Conservation (phyloP, 2,113 vertebrate species). For the Indicator indicator region DNA sequence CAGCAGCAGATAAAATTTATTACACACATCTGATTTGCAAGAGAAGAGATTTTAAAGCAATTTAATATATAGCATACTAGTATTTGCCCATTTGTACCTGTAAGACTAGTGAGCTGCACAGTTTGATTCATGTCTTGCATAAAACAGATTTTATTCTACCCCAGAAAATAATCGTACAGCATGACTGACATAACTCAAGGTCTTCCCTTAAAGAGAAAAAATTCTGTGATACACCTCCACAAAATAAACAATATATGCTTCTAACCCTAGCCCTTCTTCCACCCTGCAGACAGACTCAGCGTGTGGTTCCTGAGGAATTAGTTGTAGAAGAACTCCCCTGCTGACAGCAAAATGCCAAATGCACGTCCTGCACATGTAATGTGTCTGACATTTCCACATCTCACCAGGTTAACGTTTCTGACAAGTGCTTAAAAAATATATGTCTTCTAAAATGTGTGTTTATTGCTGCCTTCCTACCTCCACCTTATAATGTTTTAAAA, state of each 20-base stretch:
- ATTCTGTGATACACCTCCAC: conserved; percentile 18
- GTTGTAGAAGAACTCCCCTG: conserved; percentile 75
- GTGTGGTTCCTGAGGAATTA: conserved; percentile 80
- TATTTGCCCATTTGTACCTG: conserved; percentile 7
- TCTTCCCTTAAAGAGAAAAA: conserved; percentile 49
- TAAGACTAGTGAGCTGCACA: background rate
- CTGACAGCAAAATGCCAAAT: conserved; percentile 83
- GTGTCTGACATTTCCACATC: conserved; percentile 82
- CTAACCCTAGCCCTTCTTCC: conserved; percentile 34
- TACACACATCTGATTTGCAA: background rate
- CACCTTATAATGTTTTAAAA: conserved; percentile 18
- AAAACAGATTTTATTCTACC: background rate
- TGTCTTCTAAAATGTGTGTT: conserved; percentile 20
- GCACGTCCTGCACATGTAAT: conserved; percentile 77
- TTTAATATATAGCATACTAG: background rate
- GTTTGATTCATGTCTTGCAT: background rate
- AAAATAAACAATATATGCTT: conserved; percentile 60
- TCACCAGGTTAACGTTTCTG: conserved; percentile 75
- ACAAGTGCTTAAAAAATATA: conserved; percentile 73
- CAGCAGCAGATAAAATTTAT: background rate
- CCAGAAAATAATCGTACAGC: conserved; percentile 39
- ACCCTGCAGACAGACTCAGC: conserved; percentile 77
- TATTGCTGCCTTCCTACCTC: conserved; percentile 43
- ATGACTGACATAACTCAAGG: conserved; percentile 40
- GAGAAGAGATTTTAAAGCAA: background rate